These are phyloP conservation scores for Cyclophora albipunctata DNA, from an alignment of 2,888 invertebrate genomes.

Conservation along the genomic window DNA sequence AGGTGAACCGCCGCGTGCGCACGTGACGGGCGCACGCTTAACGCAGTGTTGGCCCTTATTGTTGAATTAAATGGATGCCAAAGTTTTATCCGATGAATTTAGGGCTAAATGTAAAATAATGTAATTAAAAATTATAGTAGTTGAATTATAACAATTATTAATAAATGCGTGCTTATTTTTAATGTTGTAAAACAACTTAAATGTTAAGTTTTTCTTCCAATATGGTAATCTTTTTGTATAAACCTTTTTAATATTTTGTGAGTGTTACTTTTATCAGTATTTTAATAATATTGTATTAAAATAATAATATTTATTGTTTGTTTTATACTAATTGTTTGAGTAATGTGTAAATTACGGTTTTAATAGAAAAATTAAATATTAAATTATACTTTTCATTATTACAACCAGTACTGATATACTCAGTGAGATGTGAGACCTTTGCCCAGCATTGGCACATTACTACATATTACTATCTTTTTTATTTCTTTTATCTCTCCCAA, in stretches of 20 bases:
- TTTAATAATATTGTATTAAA: background rate
- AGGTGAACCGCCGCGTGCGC: too few relatives aligned
- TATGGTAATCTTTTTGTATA: too few relatives aligned
- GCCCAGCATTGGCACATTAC: too few relatives aligned
- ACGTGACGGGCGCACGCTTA: too few relatives aligned
- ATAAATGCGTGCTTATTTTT: slow-evolving; percentile 6
- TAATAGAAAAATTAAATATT: slow-evolving; percentile 16
- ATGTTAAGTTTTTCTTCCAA: slow-evolving; percentile 1
- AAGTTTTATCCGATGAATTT: background rate
- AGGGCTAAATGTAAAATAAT: slow-evolving; percentile 1
- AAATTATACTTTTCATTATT: too few relatives aligned
- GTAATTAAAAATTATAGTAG: background rate
- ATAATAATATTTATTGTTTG: slow-evolving; percentile 4
- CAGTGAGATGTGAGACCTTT: too few relatives aligned
- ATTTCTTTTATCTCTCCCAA: too few relatives aligned
- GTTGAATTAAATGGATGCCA: background rate
- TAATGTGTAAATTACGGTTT: slow-evolving; percentile 17
- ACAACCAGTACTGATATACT: too few relatives aligned
- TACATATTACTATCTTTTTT: too few relatives aligned
- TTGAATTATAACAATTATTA: slow-evolving; percentile 9
- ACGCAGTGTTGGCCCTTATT: background rate
- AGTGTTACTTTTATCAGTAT: background rate
- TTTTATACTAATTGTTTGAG: slow-evolving; percentile 13
- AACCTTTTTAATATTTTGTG: slow-evolving; percentile 9
- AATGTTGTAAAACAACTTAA: slow-evolving; percentile 10